These are phyloP conservation scores for Caenorhabditis sulstoni DNA, from an alignment of 2,888 invertebrate genomes.

Conservation along the genomic window DNA sequence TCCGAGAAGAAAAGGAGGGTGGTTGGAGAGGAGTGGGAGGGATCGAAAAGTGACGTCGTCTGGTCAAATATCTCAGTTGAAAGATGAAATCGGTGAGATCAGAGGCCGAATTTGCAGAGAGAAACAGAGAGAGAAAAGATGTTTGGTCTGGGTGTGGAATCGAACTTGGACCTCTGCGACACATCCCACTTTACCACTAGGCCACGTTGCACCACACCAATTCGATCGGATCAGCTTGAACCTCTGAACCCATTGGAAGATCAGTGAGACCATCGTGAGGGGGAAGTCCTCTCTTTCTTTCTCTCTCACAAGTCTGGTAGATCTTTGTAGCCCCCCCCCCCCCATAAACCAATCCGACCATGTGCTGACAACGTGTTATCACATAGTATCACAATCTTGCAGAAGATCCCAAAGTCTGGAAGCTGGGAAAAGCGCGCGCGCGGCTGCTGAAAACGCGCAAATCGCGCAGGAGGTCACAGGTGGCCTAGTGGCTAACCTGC, in stretches of 20 bases:
- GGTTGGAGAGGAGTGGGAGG: background rate
- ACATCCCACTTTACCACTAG: too few relatives aligned
- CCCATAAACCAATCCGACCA: slow-evolving; percentile 31
- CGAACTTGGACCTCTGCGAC: too few relatives aligned
- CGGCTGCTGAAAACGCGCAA: background rate
- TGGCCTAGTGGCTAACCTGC: background rate
- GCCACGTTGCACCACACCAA: too few relatives aligned
- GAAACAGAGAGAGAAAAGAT: too few relatives aligned
- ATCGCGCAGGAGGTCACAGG: slow-evolving; percentile 5
- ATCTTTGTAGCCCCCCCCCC: slow-evolving; percentile 22
- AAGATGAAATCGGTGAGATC: slow-evolving; percentile 5
- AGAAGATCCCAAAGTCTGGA: slow-evolving; percentile 19
- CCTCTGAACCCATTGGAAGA: slow-evolving; percentile 25
- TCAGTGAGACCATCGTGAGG: slow-evolving; percentile 18
- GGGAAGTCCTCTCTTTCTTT: background rate
- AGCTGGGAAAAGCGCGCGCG: too few relatives aligned
- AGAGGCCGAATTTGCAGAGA: too few relatives aligned
- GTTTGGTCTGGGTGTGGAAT: too few relatives aligned
- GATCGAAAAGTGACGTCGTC: background rate
- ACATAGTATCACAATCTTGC: slow-evolving; percentile 36
- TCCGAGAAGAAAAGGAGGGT: background rate
- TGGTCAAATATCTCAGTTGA: slow-evolving; percentile 5
- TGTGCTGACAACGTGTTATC: slow-evolving; percentile 49
- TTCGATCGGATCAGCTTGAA: too few relatives aligned
- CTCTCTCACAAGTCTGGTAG: slow-evolving; percentile 11